A percentile compares a stretch with the other conserved stretches of the same genome.
These are phyloP conservation scores for Oncorhynchus clarkii DNA, from an alignment of 2,113 vertebrate species.

Conservation along the genomic window DNA sequence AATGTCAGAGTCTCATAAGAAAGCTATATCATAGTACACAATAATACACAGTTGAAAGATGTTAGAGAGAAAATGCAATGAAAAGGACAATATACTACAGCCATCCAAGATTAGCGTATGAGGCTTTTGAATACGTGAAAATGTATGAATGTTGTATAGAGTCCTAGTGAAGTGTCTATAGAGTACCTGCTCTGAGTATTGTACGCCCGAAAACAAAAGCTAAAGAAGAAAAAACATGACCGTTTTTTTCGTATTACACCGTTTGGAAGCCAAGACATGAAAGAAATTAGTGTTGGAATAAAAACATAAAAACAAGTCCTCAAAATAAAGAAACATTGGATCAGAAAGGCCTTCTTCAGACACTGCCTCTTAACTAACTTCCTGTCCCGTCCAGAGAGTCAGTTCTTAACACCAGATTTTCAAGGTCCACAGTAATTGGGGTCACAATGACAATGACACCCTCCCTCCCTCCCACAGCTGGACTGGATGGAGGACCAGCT, in stretches of 20 bases:
- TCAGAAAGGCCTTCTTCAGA: neutral
- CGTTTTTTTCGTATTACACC: neutral
- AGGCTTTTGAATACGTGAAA: neutral
- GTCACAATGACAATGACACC: neutral
- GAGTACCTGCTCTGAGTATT: no score
- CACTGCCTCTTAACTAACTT: neutral
- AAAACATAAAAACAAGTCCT: neutral
- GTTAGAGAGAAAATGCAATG: no score
- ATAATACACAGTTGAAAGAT: no score
- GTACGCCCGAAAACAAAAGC: no score
- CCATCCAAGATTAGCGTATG: no score
- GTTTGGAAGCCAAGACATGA: neutral
- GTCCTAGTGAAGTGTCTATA: no score
- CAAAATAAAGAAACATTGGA: neutral
- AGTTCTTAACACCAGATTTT: neutral
- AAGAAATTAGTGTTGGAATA: neutral
- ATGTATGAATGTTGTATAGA: no score
- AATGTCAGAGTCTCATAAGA: neutral
- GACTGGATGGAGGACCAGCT: neutral
- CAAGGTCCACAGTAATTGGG: neutral
- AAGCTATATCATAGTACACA: neutral
- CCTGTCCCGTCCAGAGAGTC: neutral
- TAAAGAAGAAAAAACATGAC: no score
- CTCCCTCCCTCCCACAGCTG: neutral
- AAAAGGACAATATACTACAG: no score